Conservation (phyloP, 2,888 invertebrate species). For the Drosophila quinaria region DNA sequence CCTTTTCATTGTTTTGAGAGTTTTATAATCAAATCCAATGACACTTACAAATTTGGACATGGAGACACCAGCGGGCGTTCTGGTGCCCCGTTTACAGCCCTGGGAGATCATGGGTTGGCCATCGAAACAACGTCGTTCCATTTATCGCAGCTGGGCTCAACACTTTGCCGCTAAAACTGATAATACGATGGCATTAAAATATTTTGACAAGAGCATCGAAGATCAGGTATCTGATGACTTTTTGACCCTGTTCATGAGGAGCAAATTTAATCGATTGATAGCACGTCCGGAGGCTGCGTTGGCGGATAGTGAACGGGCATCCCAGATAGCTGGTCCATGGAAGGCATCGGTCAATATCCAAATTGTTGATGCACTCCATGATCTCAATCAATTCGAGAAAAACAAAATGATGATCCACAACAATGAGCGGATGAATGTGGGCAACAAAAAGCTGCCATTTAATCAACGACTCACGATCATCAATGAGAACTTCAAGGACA, state of each 20-base stretch:
- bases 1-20: constrained; percentile 13
- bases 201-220: constrained; percentile 61
- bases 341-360: constrained; percentile 43
- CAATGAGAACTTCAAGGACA: constrained; percentile 53
- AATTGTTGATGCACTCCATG: constrained; percentile 60
- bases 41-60: background rate
- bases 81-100: constrained; percentile 13
- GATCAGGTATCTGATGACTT: constrained; percentile 29
- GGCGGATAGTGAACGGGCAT: constrained; percentile 47
- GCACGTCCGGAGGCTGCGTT: constrained; percentile 53
- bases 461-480: constrained; percentile 48
- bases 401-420: constrained; percentile 45
- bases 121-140: constrained; percentile 20
- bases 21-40: constrained; percentile 29
- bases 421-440: constrained; percentile 33
- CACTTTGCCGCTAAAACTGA: constrained; percentile 42
- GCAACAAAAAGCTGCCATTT: constrained; percentile 49
- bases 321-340: constrained; percentile 6
- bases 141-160: constrained; percentile 73
- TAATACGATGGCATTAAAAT: constrained; percentile 51
- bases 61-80: background rate
- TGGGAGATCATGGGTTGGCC: constrained; percentile 59
- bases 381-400: constrained; percentile 65
- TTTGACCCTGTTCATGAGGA: constrained; percentile 55
- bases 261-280: constrained; percentile 60